Evolutionary conservation across 2,113 vertebrate species (phyloP), one percentile per base, ranked within the genome.

Genomic region (Oncorhynchus tshawytscha): DNA sequence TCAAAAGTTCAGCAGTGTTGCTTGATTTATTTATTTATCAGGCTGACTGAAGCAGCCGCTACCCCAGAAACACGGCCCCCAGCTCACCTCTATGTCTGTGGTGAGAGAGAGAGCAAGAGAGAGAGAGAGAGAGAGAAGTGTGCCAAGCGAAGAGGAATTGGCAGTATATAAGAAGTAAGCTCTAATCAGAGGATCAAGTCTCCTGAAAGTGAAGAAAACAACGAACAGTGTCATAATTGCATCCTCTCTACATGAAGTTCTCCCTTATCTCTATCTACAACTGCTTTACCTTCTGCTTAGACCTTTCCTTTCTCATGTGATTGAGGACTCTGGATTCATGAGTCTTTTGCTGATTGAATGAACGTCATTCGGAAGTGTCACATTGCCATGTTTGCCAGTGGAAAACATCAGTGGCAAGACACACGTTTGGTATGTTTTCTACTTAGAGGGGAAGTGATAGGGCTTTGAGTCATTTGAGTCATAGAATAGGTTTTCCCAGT

Each of bases 371-470:
- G 6, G 34, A 39, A 39, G 34, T 39, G 34, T 39, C 7, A 8
- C 34, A 39, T 2, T 39, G 34, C 34, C 7, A 8, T 7, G 34
- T 39, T 39, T 39, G 34, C 7, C 8, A 39, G 39, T 39, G 39
- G 7, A 2, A 39, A 39, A 39, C 39, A 9, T 39, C 39, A 39
- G 39, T 39, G 39, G 39, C 39, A 39, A 39, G 39, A 9, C 7
- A 39, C 39, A 39, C 18, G 16, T 57, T 20, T 20, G 18, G 18
- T 20, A 57, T 20, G 54, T 64, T 64, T 39, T 64, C 22, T 64
- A n/a, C 9, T 0, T 20, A 13, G 73, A 65, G 18, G 25, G 77
- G 73, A 82, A 84, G 74, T 84, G 59, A 86, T 84, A 79, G 51
- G n/a, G 51, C 49, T 31, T 27, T 27, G 27, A 27, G 70, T 85